Evolutionary conservation across 2,888 invertebrate genomes (phyloP), one percentile per base, ranked within the genome.

Genomic region (Scelioninae gen. 1): DNA sequence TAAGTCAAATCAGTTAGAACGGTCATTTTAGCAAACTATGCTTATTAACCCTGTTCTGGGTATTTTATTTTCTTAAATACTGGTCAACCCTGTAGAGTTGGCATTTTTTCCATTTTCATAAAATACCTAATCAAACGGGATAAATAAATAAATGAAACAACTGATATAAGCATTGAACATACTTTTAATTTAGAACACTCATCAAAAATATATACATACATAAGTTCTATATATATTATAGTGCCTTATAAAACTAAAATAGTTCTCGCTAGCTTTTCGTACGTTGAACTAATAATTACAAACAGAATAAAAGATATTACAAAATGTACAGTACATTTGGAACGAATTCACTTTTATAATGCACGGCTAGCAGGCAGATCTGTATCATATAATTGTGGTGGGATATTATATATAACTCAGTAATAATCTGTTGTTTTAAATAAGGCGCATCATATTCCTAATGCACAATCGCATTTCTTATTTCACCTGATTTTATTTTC

Each of bases 141-240:
- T n/a, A n/a, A 34, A 34, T 34, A 5, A 34, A 34, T 34, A 34
- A 34, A 34, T 7, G 5, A 9, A 11, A 11, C 40, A 40, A 34
- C 8, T 34, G 40, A 40, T 4, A 16, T 88, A 88, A 90, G 91
- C 91, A 89, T 90, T 91, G 87, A 89, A 89, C 86, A 88, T 91
- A 87, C 84, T 91, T 92, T 91, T 91, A 91, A 91, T 92, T 92
- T 91, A 91, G 89, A 91, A 90, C 90, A 91, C 91, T 90, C 91
- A 89, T 91, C 90, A 88, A 89, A 91, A 90, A 88, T 92, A 92
- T 92, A 86, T 92, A 92, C 91, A 91, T 81, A 85, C 71, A 89
- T 88, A 88, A 88, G 86, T 87, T 90, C 84, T 84, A 86, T 88
- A 90, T 88, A 90, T 90, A 89, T 89, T 90, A 91, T 89, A 90